These are phyloP conservation scores for Indicator maculatus DNA, from an alignment of 2,113 vertebrate species.

Conservation along the genomic window DNA sequence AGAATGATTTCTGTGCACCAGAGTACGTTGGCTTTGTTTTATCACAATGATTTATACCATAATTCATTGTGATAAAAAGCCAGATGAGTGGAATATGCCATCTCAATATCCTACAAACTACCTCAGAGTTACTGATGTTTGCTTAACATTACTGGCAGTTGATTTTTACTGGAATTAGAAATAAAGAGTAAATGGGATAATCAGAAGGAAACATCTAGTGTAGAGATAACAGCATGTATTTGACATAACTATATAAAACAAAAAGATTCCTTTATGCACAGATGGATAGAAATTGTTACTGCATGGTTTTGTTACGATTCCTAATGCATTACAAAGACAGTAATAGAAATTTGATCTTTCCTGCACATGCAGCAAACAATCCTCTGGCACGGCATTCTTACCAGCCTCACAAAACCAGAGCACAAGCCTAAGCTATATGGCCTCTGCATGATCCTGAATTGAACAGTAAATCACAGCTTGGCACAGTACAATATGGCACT, in stretches of 20 bases:
- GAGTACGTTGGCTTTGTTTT: not conserved
- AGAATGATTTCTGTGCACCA: not conserved
- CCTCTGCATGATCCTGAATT: not conserved
- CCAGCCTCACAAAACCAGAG: not conserved
- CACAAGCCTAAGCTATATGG: not conserved
- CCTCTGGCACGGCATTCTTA: not conserved
- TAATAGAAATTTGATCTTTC: conserved; percentile 19
- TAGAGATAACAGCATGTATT: conserved; percentile 13
- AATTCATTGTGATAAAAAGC: not conserved
- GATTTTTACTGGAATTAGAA: conserved; percentile 55
- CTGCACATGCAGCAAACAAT: not conserved
- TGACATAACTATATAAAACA: not conserved
- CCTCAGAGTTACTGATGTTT: not conserved
- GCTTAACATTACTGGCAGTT: conserved; percentile 9
- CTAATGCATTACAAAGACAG: not conserved
- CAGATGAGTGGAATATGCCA: not conserved
- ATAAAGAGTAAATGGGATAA: conserved; percentile 29
- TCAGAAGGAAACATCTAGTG: conserved; percentile 21
- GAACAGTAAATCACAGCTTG: not conserved
- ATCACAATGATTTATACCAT: not conserved
- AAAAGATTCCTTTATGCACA: conserved; percentile 25
- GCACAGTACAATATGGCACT: not conserved
- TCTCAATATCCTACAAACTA: not conserved
- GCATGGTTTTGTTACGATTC: not conserved
- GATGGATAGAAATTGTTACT: not conserved